Base-by-base conservation (phyloP, 2,888 invertebrate species). In the Ophion costatus region DNA sequence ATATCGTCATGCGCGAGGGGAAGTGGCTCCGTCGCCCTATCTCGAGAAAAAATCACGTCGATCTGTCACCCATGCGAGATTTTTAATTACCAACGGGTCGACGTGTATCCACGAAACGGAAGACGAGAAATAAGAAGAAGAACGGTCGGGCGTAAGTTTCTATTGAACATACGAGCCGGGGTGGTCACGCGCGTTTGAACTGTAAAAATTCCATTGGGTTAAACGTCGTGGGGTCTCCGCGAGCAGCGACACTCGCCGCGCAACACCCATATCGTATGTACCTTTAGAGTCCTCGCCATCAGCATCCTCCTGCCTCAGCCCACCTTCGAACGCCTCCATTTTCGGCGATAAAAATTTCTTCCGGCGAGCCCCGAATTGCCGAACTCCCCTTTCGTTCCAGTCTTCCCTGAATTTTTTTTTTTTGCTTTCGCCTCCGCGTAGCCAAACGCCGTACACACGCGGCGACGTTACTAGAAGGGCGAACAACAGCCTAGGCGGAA, bases 291-390 rank as follows among this genome's bases (percentile, higher is more conserved):
- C 85, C 42, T 78, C 73, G 61, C 51, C 75, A 45, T 71, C 80
- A 56, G 38, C 71, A 38, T 56, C 71, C 29, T 77, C 64, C 56
- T 64, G 57, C 22, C 22, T 75, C 63, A 17, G 33, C 66, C 66
- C 33, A 70, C 69, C 78, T 51, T 29, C 45, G 76, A 56, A 63
- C 63, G 76, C 64, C 57, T 51, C 38, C 56, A 57, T 73, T 80
- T 80, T 80, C 29, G 82, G 81, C 63, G 56, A 91, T 92, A 92
- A 92, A 92, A 93, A 93, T 93, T 89, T 92, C 90, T 91, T 91
- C 89, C 89, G 89, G 2, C 2, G 87, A 89, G 88, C 88, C 85
- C 88, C 83, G 83, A 86, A 87, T 87, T 87, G 84, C 87, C 83
- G 63, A 84, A 85, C 74, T 83, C 78, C 75, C 80, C 73, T 66